Evolutionary conservation across 2,113 vertebrate genomes (phyloP).

Genomic region (Noturus placidus): DNA sequence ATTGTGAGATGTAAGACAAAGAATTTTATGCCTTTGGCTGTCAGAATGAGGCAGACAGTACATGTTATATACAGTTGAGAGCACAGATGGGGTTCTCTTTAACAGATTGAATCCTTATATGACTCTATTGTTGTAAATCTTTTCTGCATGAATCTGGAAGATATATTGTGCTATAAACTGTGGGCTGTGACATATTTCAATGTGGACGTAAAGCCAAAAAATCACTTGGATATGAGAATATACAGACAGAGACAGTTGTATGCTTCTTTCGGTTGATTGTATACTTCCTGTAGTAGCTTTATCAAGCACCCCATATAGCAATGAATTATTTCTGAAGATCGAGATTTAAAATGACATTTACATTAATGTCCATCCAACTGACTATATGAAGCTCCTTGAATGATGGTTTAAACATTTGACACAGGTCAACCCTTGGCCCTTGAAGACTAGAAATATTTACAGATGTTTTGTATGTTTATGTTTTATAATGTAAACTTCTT

Average conservation of each 20-base stretch:
- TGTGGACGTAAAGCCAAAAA: background rate
- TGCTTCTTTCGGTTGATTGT: background rate
- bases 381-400: background rate
- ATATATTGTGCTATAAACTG: slow-evolving; percentile 66
- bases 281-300: background rate
- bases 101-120: slow-evolving; percentile 67
- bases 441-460: background rate
- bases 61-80: slow-evolving; percentile 25
- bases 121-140: slow-evolving; percentile 72
- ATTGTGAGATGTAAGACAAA: slow-evolving; percentile 55
- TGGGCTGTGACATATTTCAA: slow-evolving; percentile 77
- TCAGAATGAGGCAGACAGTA: slow-evolving; percentile 32
- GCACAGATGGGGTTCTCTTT: slow-evolving; percentile 70
- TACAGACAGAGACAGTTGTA: slow-evolving; percentile 77
- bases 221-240: slow-evolving; percentile 65
- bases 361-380: background rate
- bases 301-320: background rate
- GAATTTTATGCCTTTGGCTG: slow-evolving; percentile 66
- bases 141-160: slow-evolving; percentile 61
- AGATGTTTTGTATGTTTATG: background rate
- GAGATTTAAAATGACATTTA: background rate
- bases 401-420: background rate
- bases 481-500: background rate
- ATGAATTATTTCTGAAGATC: background rate
- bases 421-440: background rate